Evolutionary conservation across 2,113 vertebrate genomes (phyloP), one percentile per base, ranked within the genome.

Genomic region (Gymnocephalus cernua): DNA sequence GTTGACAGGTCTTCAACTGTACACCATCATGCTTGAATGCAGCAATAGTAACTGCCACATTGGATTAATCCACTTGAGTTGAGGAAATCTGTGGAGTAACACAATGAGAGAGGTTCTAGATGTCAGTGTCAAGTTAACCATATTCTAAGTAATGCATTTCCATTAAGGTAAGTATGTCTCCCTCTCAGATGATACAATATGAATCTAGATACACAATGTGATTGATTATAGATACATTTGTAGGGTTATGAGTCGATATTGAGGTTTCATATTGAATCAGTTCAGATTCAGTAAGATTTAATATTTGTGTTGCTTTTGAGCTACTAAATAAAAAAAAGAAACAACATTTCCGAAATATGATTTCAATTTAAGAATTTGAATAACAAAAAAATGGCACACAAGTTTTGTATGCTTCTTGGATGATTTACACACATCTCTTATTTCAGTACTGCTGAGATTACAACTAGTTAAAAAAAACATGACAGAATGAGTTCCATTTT

Each of bases 71-170:
- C n/a, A 45, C 68, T 76, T 12, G 11, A 56, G 57, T 27, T 72
- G 74, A 74, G 25, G 57, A 68, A 59, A 77, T 82, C 94, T 95
- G 91, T 86, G 66, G 1, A 68, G 74, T 9, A 72, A 82, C 35
- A 74, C 27, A 77, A 77, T 15, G n/a, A 74, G 16, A 88, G 18
- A 68, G 8, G 9, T 53, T 70, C 72, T 67, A 73, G 14, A 63
- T 27, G 0, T 47, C 18, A 74, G 13, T 16, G 58, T 63, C 19
- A 63, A 64, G 21, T 47, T 45, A 45, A 47, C 13, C 23, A 10
- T 61, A 32, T 14, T 25, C 16, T 7, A 50, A 56, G n/a, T 8
- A 2, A 59, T 12, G 1, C n/a, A 8, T 51, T 59, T 70, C 21
- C 65, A 35, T 32, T 6, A 23, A 21, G 9, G 38, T 2, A 10